phyloP scores from a whole-genome alignment of 2,888 invertebrate species.

The Pterobdella sp. region DNA sequence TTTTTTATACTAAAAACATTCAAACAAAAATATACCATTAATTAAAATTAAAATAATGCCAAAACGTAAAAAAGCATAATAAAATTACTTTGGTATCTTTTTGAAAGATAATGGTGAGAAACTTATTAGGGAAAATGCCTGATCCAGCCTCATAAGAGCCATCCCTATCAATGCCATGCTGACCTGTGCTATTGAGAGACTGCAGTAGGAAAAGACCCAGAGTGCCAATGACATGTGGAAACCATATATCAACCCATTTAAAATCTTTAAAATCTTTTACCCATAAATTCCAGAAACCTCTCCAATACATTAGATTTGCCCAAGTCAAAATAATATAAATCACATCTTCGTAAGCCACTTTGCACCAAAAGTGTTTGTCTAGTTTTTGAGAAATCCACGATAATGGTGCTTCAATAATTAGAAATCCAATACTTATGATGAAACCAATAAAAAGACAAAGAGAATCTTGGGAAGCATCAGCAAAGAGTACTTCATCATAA shows the following conservation, averaged over 20 bases:
- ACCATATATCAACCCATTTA: slow-evolving; percentile 35
- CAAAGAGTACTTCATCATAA: slow-evolving; percentile 35
- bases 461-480: slow-evolving; percentile 34
- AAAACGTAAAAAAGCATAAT: neutral
- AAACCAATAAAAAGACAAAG: slow-evolving; percentile 34
- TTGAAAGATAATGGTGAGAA: slow-evolving; percentile 28
- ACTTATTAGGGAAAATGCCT: slow-evolving; percentile 37
- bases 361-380: slow-evolving; percentile 25
- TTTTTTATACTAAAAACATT: too few species aligned
- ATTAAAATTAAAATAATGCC: neutral
- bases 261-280: slow-evolving; percentile 35
- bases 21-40: too few species aligned
- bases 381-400: slow-evolving; percentile 28
- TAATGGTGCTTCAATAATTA: slow-evolving; percentile 30
- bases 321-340: slow-evolving; percentile 36
- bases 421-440: slow-evolving; percentile 27
- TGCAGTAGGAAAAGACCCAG: slow-evolving; percentile 35
- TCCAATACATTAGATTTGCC: slow-evolving; percentile 38
- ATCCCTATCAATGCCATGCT: slow-evolving; percentile 39
- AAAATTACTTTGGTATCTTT: neutral
- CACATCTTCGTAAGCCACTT: slow-evolving; percentile 36
- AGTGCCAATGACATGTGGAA: slow-evolving; percentile 36
- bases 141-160: slow-evolving; percentile 35
- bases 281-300: slow-evolving; percentile 38
- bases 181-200: slow-evolving; percentile 37